Percentiles rank a stretch among this genome's conserved stretches.
These are phyloP conservation scores for Neocloeon triangulifer DNA, from an alignment of 1,140 invertebrate genomes.

Conservation along the genomic window DNA sequence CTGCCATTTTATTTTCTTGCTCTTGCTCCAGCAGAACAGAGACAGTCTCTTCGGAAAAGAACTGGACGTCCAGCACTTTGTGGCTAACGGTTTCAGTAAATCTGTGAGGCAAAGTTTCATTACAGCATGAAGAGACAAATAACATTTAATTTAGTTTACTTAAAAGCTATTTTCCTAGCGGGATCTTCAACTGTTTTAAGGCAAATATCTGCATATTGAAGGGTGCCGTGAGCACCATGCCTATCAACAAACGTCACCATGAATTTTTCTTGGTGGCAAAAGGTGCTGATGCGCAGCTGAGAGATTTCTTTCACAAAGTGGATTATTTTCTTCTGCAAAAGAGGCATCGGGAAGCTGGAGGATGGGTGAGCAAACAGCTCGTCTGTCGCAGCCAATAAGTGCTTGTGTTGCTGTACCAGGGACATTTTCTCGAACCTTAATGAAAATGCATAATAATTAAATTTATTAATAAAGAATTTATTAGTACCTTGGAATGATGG, in stretches of 20 bases:
- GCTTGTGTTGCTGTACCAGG: conserved; percentile 56
- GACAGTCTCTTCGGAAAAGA: conserved; percentile 56
- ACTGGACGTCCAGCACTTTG: conserved; percentile 41
- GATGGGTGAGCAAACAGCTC: conserved; percentile 41
- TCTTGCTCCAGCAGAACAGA: conserved; percentile 45
- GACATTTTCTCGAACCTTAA: conserved; percentile 57
- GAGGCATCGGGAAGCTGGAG: conserved; percentile 7
- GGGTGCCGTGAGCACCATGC: conserved; percentile 10
- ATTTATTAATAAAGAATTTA: too few relatives aligned
- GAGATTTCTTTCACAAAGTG: too few relatives aligned
- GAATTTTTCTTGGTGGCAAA: conserved; percentile 1
- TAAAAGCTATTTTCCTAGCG: too few relatives aligned
- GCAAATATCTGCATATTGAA: too few relatives aligned
- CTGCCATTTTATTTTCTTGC: conserved; percentile 23
- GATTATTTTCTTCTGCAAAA: too few relatives aligned
- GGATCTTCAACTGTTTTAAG: too few relatives aligned
- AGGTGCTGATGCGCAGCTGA: too few relatives aligned
- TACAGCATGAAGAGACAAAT: too few relatives aligned
- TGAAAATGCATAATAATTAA: too few relatives aligned
- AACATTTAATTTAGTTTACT: too few relatives aligned
- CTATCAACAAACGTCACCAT: conserved; percentile 4
- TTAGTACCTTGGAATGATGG: conserved; percentile 52
- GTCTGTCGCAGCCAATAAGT: conserved; percentile 38
- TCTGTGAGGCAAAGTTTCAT: too few relatives aligned
- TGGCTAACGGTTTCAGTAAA: conserved; percentile 11